Base-by-base conservation (phyloP, 2,888 invertebrate species). In the Cephus nigrinus region DNA sequence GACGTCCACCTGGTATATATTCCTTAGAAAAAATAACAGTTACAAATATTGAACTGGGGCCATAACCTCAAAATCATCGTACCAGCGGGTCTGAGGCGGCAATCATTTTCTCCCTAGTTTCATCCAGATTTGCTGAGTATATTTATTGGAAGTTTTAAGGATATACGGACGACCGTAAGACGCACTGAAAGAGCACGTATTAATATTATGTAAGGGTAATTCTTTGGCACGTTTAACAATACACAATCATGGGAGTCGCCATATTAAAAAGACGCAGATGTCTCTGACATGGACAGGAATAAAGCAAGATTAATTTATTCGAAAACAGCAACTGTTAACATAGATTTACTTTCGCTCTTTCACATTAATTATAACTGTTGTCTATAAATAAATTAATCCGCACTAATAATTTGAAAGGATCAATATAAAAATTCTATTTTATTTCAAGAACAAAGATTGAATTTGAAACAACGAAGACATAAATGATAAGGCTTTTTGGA, bases 61-160 rank as follows among this genome's bases (percentile, higher is more conserved):
- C 3, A 11, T 55, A 76, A 78, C 31, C 35, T 55, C 55, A 69
- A 73, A 76, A 55, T n/a, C 69, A 73, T 40, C 89, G 88, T 92
- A 96, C 96, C 96, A 96, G 94, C 93, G 97, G 97, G 93, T 97
- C 96, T 93, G 96, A 96, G 93, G 97, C 97, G 94, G 97, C 96
- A 93, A 97, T 97, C 96, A 97, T 97, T 93, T 92, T 94, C 93
- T 95, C 94, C 92, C 93, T 94, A 93, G 94, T 94, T 92, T 95
- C 96, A 96, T 97, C 97, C 97, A 97, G 97, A 96, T 96, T 97
- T 96, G 95, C 94, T 89, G 91, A 86, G 86, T 89, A 80, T 88
- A 80, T 81, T 81, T 82, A 69, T 74, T 78, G 71, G 1, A 23
- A 34, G 36, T 23, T 74, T 15, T 34, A 34, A 74, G 33, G 33